Conservation (phyloP, 2,888 invertebrate species). For the Melikaiella ostensackeni region DNA sequence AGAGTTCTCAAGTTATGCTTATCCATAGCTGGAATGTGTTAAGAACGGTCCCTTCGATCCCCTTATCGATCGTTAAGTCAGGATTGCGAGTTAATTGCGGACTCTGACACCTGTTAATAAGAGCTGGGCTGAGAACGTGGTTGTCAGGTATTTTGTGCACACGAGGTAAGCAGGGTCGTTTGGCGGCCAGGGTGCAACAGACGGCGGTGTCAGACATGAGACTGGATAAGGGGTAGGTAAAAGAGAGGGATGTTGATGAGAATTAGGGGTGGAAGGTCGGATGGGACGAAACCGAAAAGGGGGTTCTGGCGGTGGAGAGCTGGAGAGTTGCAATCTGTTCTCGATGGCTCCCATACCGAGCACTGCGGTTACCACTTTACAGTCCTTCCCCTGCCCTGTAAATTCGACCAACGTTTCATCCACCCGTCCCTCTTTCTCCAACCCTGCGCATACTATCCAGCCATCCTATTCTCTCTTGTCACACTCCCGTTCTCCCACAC, state of each 20-base stretch:
- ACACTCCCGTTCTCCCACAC: conserved; percentile 28
- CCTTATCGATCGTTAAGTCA: conserved; percentile 32
- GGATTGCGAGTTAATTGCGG: conserved; percentile 69
- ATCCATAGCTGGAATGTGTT: neutral
- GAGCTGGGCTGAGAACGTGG: conserved; percentile 59
- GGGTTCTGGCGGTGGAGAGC: conserved; percentile 58
- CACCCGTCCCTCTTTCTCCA: conserved; percentile 34
- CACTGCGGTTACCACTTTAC: conserved; percentile 72
- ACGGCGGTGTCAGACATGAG: conserved; percentile 64
- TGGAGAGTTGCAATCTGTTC: conserved; percentile 72
- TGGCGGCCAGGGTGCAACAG: conserved; percentile 61
- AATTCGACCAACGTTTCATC: conserved; percentile 54
- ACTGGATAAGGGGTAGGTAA: conserved; percentile 51
- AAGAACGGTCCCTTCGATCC: neutral
- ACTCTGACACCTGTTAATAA: conserved; percentile 71
- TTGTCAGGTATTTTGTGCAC: conserved; percentile 70
- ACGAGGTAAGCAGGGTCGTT: conserved; percentile 67
- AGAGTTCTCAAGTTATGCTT: neutral
- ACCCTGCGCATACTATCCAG: conserved; percentile 20
- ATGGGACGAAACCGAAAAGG: conserved; percentile 22
- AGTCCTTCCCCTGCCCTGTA: conserved; percentile 61
- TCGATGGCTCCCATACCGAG: conserved; percentile 65
- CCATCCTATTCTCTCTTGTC: conserved; percentile 30
- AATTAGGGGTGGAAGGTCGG: conserved; percentile 34
- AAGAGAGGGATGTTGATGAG: conserved; percentile 42